A percentile compares a stretch with the other conserved stretches of the same genome.
Conservation (phyloP, 2,113 vertebrate species). For the Nycticorax nycticorax region DNA sequence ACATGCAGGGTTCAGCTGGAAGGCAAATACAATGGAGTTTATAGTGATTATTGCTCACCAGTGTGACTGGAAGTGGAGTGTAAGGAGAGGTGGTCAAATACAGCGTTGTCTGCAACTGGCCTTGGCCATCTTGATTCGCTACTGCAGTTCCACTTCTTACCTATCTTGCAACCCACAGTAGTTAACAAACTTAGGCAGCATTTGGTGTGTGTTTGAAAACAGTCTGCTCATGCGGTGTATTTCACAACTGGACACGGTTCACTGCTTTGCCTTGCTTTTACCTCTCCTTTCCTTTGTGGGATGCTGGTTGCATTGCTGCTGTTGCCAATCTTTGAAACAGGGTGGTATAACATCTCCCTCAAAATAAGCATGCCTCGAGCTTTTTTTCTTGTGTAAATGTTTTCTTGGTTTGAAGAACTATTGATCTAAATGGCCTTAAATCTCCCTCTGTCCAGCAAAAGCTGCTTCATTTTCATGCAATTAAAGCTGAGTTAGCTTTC, state of each 20-base stretch:
- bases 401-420: not conserved
- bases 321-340: not conserved
- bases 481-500: not conserved
- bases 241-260: not conserved
- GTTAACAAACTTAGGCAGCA: not conserved
- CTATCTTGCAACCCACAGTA: not conserved
- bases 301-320: not conserved
- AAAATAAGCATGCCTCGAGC: not conserved
- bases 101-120: not conserved
- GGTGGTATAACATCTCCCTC: not conserved
- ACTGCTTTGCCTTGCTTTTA: not conserved
- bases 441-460: not conserved
- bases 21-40: not conserved
- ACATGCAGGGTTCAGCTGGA: not conserved
- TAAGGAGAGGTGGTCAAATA: not conserved
- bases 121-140: not conserved
- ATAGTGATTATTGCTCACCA: not conserved
- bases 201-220: not conserved
- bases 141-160: not conserved
- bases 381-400: not conserved
- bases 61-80: not conserved
- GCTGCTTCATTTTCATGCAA: not conserved
- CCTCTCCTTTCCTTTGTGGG: not conserved
- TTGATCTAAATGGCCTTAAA: not conserved
- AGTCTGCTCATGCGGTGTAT: not conserved